Evolutionary conservation across 1,140 invertebrate species (phyloP).

Genomic region (Scaptomyza graminum): DNA sequence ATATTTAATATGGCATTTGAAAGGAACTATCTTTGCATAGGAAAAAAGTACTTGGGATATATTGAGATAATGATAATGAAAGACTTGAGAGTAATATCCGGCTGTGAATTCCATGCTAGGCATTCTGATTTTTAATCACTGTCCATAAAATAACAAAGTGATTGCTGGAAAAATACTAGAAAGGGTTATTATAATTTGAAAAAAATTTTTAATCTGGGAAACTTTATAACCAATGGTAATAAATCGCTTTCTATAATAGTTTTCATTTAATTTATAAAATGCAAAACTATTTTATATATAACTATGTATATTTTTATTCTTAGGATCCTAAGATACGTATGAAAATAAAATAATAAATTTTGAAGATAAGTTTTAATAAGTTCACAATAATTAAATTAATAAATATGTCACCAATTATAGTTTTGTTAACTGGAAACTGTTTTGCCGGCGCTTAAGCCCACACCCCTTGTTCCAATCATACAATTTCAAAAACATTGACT

Average conservation of each 20-base stretch:
- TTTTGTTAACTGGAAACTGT: slow-evolving; percentile 9
- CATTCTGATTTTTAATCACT: background rate
- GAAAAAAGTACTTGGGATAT: background rate
- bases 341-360: no score
- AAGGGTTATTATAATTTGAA: background rate
- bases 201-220: no score
- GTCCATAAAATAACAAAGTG: background rate
- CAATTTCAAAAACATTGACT: background rate
- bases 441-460: slow-evolving; percentile 58
- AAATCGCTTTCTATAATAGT: no score
- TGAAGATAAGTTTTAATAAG: no score
- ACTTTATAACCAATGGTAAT: no score
- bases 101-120: background rate
- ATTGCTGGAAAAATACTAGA: background rate
- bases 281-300: no score
- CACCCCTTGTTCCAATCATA: background rate
- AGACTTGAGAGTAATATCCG: background rate
- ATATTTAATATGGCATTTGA: background rate
- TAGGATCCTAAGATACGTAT: no score
- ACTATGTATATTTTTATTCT: no score
- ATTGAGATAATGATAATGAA: background rate
- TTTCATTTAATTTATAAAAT: no score
- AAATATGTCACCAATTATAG: background rate
- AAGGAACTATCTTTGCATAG: slow-evolving; percentile 5
- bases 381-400: no score